These are phyloP conservation scores for Drosophila lacteicornis DNA, from an alignment of 1,140 invertebrate species.

Conservation along the genomic window DNA sequence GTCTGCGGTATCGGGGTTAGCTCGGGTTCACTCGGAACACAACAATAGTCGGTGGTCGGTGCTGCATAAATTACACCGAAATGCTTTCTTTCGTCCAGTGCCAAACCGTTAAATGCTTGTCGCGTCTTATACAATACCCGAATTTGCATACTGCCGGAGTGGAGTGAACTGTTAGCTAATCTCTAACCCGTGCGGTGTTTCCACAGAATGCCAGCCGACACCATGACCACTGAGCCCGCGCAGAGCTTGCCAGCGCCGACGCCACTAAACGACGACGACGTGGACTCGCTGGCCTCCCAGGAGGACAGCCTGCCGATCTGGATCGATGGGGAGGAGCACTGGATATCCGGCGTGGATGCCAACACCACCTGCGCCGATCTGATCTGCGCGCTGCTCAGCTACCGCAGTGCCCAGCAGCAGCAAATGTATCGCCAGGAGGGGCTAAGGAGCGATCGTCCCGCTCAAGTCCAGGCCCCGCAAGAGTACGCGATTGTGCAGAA, in stretches of 20 bases:
- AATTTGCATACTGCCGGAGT: slow-evolving; percentile 10
- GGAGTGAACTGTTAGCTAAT: slow-evolving; percentile 21
- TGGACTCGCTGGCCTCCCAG: slow-evolving; percentile 84
- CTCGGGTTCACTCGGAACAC: slow-evolving; percentile 7
- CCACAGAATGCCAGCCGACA: slow-evolving; percentile 27
- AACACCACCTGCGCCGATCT: slow-evolving; percentile 92
- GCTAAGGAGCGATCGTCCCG: slow-evolving; percentile 27
- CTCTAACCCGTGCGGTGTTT: slow-evolving; percentile 12
- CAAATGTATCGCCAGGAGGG: slow-evolving; percentile 20
- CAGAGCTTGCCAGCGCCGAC: not conserved
- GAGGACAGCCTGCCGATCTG: slow-evolving; percentile 91
- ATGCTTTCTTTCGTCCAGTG: slow-evolving; percentile 15
- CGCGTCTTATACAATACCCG: slow-evolving; percentile 25
- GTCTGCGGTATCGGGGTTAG: slow-evolving; percentile 1
- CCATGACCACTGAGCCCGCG: slow-evolving; percentile 29
- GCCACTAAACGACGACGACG: slow-evolving; percentile 37
- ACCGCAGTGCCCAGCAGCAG: slow-evolving; percentile 27
- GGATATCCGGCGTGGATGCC: slow-evolving; percentile 91
- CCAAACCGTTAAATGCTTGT: slow-evolving; percentile 21
- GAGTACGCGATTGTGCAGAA: slow-evolving; percentile 79
- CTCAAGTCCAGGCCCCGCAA: slow-evolving; percentile 41
- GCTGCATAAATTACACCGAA: slow-evolving; percentile 40
- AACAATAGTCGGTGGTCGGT: not conserved
- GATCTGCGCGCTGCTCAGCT: slow-evolving; percentile 88
- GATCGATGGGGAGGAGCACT: slow-evolving; percentile 90